phyloP scores from a whole-genome alignment of 2,113 vertebrate species.

The Candoia aspera region DNA sequence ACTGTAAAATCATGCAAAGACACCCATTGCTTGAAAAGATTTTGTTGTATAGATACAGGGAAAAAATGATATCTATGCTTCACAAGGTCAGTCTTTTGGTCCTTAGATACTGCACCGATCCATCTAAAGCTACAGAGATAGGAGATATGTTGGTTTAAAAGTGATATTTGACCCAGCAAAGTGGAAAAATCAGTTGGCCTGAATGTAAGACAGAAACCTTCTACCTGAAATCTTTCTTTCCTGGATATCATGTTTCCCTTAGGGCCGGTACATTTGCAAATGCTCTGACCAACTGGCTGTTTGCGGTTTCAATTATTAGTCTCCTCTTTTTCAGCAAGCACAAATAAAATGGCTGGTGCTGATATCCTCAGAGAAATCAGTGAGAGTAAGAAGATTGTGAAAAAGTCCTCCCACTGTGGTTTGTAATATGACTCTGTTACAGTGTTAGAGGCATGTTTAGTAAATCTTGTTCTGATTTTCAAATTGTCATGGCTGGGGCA shows the following conservation, averaged over 20 bases:
- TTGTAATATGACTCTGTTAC: slow-evolving; percentile 17
- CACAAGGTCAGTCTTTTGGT: background rate
- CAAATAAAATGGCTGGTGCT: slow-evolving; percentile 14
- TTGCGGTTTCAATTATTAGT: background rate
- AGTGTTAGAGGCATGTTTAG: slow-evolving; percentile 26
- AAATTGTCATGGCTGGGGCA: background rate
- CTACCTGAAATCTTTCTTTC: background rate
- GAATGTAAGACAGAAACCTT: background rate
- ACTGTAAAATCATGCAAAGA: background rate
- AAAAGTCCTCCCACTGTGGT: background rate
- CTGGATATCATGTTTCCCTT: background rate
- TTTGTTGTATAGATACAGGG: background rate
- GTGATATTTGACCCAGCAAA: background rate
- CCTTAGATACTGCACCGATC: background rate
- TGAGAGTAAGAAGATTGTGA: background rate
- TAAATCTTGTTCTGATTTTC: slow-evolving; percentile 49
- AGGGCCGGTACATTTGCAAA: background rate
- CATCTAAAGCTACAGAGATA: background rate
- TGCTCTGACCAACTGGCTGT: background rate
- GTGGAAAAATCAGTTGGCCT: background rate
- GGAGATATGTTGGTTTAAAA: background rate
- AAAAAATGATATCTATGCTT: background rate
- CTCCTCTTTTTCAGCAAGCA: background rate
- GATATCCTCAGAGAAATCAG: slow-evolving; percentile 21
- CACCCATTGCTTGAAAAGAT: background rate